Conservation (phyloP, 2,888 invertebrate genomes). For the Linnaemya vulpina region DNA sequence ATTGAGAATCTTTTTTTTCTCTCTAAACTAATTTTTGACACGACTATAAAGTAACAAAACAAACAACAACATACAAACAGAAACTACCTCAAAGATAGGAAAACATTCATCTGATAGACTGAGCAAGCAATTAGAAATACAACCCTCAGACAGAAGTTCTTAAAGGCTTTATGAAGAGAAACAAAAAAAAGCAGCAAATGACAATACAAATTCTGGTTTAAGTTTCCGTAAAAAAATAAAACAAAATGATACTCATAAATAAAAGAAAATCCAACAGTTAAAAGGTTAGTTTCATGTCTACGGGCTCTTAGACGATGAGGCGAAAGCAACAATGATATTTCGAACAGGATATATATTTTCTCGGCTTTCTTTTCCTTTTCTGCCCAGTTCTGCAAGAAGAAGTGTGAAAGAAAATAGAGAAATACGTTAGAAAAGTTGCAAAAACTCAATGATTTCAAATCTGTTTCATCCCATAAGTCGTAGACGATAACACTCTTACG, state of each 20-base stretch:
- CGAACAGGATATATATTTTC: conserved; percentile 34
- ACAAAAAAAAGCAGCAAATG: background rate
- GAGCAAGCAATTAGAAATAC: background rate
- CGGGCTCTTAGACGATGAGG: background rate
- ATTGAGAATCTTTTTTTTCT: conserved; percentile 11
- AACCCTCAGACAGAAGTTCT: conserved; percentile 36
- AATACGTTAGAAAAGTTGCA: conserved; percentile 59
- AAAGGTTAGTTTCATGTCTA: conserved; percentile 12
- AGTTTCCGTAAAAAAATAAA: conserved; percentile 16
- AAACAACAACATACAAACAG: conserved; percentile 28
- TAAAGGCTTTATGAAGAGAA: conserved; percentile 16
- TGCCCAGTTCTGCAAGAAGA: conserved; percentile 21
- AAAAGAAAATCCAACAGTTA: conserved; percentile 48
- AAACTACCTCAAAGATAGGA: conserved; percentile 28
- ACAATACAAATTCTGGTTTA: conserved; percentile 40
- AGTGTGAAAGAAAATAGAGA: conserved; percentile 9
- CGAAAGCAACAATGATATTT: background rate
- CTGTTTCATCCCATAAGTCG: conserved; percentile 38
- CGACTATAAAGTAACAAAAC: conserved; percentile 28
- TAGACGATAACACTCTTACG: conserved; percentile 36
- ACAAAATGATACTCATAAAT: background rate
- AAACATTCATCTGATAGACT: background rate
- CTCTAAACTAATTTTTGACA: conserved; percentile 26
- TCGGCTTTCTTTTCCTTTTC: conserved; percentile 29
- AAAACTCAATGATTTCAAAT: conserved; percentile 23